Evolutionary conservation across 2,797 vertebrate genomes (phyloP), one percentile per base, ranked within the genome.

Genomic region (Lagorchestes hirsutus): DNA sequence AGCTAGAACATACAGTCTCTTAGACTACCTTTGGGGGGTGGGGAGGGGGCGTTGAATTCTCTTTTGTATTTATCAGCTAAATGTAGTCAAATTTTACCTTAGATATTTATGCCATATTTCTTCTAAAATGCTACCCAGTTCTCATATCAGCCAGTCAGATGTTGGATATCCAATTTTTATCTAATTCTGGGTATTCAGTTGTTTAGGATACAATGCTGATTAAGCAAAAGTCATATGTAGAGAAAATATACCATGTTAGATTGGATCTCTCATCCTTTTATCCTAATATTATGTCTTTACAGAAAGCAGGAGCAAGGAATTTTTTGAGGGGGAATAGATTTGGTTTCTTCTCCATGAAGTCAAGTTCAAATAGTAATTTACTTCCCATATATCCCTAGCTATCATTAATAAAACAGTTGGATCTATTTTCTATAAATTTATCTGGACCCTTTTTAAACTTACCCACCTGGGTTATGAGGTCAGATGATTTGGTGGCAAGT

Each of bases 1-100:
- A 62, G 54, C 29, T 92, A 82, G 82, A 24, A 87, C n/a, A 56
- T n/a, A 93, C 28, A 55, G 91, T 91, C 94, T 34, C 40, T 59
- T 95, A 95, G 46, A 82, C 13, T 46, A 93, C 59, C 87, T 14
- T 28, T 6, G 6, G 6, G 57, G 46, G 46, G 46, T 46, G 46
- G 46, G 57, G 8, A 1, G 22, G 56, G 27, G 27, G 27, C 1
- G 14, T 12, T 18, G 90, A 87, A 34, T 82, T 87, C 46, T 93
- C 90, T 94, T 93, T 87, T 91, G 90, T 90, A 22, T 11, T 29
- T 92, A 1, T 56, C 18, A 22, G 8, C n/a, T 46, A 82, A 82
- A 40, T 82, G 40, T 82, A 46, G 22, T 82, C 67, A 82, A 10
- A 40, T 40, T 3, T 82, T 82, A 82, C 34, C n/a, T 74, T 82